Percentiles rank a stretch among this genome's conserved stretches.
phyloP scores from a whole-genome alignment of 2,888 invertebrate genomes.

The Hemaris fuciformis region DNA sequence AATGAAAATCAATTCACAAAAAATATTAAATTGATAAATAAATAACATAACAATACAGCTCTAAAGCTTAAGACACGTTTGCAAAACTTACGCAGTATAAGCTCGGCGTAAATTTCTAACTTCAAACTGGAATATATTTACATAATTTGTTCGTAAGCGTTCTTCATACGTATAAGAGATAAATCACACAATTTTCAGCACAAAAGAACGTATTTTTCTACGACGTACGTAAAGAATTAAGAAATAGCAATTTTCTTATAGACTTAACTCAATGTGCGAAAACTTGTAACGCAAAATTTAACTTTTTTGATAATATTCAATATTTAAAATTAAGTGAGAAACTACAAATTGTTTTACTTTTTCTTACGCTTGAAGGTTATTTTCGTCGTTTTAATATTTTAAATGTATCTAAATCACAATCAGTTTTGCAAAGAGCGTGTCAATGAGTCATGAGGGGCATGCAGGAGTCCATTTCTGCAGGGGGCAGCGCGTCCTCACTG shows the following conservation, averaged over 20 bases:
- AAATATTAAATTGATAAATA: too few relatives aligned
- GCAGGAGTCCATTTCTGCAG: too few relatives aligned
- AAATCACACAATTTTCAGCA: not conserved
- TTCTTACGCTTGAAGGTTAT: not conserved
- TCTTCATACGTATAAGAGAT: not conserved
- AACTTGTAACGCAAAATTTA: not conserved
- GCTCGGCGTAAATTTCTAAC: not conserved
- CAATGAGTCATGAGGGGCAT: too few relatives aligned
- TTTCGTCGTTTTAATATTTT: not conserved
- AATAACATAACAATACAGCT: too few relatives aligned
- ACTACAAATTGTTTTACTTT: not conserved
- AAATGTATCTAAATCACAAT: not conserved
- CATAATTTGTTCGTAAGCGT: not conserved
- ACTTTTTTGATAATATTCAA: not conserved
- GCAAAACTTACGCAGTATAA: not conserved
- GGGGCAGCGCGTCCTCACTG: too few relatives aligned
- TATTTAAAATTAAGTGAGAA: not conserved
- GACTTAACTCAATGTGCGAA: not conserved
- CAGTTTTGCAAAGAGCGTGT: not conserved
- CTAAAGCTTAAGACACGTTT: not conserved
- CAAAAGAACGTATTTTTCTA: not conserved
- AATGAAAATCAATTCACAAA: not conserved
- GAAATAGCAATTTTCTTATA: not conserved
- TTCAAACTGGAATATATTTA: conserved; percentile 1
- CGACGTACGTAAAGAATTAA: not conserved